phyloP scores from a whole-genome alignment of 1,140 invertebrate species.

The Drosophila pseudoobscura region DNA sequence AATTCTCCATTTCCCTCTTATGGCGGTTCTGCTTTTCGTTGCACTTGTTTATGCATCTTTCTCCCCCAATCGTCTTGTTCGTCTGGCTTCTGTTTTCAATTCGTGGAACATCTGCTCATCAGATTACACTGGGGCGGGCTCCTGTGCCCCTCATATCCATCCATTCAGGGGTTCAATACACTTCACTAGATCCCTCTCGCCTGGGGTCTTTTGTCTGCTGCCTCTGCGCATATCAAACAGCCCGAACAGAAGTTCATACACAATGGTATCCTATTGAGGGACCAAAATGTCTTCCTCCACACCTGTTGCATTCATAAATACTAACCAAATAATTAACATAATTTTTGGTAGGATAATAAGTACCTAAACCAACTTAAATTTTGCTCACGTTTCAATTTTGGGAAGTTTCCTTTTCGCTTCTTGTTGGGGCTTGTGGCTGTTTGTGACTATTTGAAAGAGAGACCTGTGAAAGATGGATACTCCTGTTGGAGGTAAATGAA shows the following conservation, averaged over 20 bases:
- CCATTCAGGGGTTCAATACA: slow-evolving; percentile 43
- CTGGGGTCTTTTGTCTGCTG: slow-evolving; percentile 8
- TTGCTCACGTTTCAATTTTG: slow-evolving; percentile 55
- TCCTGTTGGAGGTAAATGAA: too few species aligned
- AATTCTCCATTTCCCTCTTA: slow-evolving; percentile 20
- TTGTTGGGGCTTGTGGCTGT: neutral
- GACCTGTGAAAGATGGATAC: slow-evolving; percentile 21
- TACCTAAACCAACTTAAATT: slow-evolving; percentile 33
- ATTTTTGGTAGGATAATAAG: slow-evolving; percentile 64
- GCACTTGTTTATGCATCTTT: slow-evolving; percentile 51
- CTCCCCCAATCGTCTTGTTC: slow-evolving; percentile 30
- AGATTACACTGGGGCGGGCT: slow-evolving; percentile 43
- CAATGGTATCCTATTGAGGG: slow-evolving; percentile 24
- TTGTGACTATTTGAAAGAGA: slow-evolving; percentile 37
- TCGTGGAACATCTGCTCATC: slow-evolving; percentile 69
- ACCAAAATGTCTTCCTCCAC: slow-evolving; percentile 48
- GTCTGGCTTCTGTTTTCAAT: slow-evolving; percentile 30
- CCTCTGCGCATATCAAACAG: slow-evolving; percentile 33
- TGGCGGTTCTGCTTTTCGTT: neutral
- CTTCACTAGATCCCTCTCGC: slow-evolving; percentile 20
- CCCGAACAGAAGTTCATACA: neutral
- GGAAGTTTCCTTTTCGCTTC: slow-evolving; percentile 43
- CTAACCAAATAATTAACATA: slow-evolving; percentile 59
- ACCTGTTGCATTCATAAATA: slow-evolving; percentile 77
- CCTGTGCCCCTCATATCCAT: slow-evolving; percentile 9